phyloP scores from a whole-genome alignment of 2,888 invertebrate genomes.

The Salticus scenicus region DNA sequence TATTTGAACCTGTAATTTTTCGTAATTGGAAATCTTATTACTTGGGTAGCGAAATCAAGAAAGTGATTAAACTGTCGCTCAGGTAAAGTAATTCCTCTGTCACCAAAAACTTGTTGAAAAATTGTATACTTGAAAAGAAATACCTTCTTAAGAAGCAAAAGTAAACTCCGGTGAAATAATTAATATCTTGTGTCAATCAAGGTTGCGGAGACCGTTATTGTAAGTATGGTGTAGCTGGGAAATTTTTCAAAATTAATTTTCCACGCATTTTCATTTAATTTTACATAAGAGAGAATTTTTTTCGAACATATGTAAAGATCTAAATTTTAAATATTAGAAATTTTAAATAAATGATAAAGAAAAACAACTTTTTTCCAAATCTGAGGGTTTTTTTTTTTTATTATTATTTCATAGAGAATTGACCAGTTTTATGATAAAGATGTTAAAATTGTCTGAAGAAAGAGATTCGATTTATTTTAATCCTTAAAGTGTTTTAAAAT shows the following conservation, averaged over 20 bases:
- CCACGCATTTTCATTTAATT: too few species aligned
- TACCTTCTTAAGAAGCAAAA: neutral
- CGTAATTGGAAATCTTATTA: conserved; percentile 45
- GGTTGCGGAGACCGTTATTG: neutral
- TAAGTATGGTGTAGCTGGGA: neutral
- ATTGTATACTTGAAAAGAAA: conserved; percentile 2
- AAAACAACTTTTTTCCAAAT: too few species aligned
- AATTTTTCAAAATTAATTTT: neutral
- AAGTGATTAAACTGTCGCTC: conserved; percentile 60
- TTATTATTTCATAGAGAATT: too few species aligned
- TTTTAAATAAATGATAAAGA: too few species aligned
- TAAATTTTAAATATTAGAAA: too few species aligned
- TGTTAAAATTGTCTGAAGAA: too few species aligned
- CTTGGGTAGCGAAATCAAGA: conserved; percentile 18
- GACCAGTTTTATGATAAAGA: too few species aligned
- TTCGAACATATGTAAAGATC: too few species aligned
- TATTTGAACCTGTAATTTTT: conserved; percentile 40
- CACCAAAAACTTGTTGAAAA: conserved; percentile 26
- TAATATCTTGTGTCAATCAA: conserved; percentile 49
- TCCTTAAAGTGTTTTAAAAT: too few species aligned
- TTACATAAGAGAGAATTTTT: too few species aligned
- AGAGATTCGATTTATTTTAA: too few species aligned
- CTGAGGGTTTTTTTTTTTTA: too few species aligned
- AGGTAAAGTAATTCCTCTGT: conserved; percentile 49
- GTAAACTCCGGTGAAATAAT: conserved; percentile 23